Percentiles rank a stretch among this genome's conserved stretches.
Conservation (phyloP, 2,797 vertebrate species). For the Micrastur ruficollis region DNA sequence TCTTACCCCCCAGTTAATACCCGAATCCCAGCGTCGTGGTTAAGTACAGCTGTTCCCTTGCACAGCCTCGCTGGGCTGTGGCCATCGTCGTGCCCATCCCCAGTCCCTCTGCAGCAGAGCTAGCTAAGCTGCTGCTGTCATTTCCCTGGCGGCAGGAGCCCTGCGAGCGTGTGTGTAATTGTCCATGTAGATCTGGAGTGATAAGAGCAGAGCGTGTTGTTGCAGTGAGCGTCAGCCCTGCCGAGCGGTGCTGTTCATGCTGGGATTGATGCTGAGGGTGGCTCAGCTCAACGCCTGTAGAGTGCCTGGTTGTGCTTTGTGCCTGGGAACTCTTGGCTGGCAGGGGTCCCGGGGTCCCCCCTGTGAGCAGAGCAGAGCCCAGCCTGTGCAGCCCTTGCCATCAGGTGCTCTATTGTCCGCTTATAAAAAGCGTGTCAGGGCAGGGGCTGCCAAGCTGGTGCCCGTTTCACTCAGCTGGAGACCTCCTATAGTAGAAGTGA, state of each 20-base stretch:
- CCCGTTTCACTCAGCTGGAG: neutral
- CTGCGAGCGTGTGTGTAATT: neutral
- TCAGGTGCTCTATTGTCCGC: neutral
- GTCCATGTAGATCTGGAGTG: accelerated
- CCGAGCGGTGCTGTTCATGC: accelerated
- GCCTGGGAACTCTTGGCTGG: neutral
- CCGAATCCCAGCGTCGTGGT: accelerated
- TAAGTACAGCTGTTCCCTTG: neutral
- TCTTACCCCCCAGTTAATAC: neutral
- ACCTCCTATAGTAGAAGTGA: neutral
- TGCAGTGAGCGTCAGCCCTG: neutral
- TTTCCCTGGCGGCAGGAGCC: neutral
- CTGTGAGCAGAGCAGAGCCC: neutral
- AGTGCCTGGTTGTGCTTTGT: neutral
- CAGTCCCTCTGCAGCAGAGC: neutral
- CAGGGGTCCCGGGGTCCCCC: neutral
- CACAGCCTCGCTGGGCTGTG: neutral
- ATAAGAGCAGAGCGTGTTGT: accelerated
- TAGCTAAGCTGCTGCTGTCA: accelerated
- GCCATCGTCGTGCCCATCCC: neutral
- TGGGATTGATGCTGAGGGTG: neutral
- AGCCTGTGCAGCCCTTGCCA: neutral
- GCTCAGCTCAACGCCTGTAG: neutral
- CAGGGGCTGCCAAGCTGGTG: neutral
- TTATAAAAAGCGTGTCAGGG: neutral